Conservation (phyloP, 2,113 vertebrate species). For the Diglossa brunneiventris region DNA sequence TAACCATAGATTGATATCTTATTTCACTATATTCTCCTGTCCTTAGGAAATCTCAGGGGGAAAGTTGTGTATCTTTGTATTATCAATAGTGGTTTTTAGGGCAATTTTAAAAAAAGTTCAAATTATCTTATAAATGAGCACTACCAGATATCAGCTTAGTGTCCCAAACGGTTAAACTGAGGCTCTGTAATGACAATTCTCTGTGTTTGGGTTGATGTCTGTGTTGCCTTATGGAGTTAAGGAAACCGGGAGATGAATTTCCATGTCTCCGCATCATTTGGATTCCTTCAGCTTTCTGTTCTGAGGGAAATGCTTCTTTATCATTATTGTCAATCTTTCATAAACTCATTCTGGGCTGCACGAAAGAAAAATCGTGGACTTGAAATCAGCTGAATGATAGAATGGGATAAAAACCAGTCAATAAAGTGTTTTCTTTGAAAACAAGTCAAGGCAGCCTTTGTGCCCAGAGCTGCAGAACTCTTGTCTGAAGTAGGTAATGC, state of each 20-base stretch:
- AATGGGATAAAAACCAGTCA: background rate
- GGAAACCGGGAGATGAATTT: background rate
- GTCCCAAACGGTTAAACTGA: background rate
- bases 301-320: background rate
- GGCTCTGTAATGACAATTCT: background rate
- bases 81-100: background rate
- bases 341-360: background rate
- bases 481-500: background rate
- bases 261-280: background rate
- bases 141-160: no score
- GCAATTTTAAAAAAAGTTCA: background rate
- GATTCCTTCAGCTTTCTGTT: background rate
- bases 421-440: background rate
- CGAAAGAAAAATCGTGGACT: background rate
- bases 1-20: background rate
- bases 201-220: background rate
- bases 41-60: background rate
- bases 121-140: background rate
- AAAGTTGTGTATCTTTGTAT: background rate
- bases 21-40: background rate
- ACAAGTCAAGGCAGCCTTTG: background rate
- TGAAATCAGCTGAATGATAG: background rate
- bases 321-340: background rate
- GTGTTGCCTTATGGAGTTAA: background rate
- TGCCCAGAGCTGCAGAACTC: background rate